Evolutionary conservation across 2,797 vertebrate species (phyloP).

Genomic region (Acropternis orthonyx): DNA sequence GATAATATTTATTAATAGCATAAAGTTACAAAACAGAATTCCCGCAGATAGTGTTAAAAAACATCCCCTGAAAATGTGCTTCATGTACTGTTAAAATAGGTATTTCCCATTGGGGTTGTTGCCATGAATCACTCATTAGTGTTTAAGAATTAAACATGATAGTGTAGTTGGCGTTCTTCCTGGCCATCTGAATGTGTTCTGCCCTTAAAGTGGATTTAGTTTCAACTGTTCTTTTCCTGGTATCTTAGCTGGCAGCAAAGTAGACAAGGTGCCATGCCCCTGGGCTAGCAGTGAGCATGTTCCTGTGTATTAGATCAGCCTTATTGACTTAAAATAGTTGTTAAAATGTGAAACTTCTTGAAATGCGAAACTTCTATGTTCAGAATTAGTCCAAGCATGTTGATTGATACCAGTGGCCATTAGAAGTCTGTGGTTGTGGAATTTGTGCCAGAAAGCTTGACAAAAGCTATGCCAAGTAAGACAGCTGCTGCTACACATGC

Average conservation of each 20-base stretch:
- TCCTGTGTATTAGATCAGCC: constrained; percentile 49
- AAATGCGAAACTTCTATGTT: constrained; percentile 67
- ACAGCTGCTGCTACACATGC: constrained; percentile 41
- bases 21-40: constrained; percentile 3
- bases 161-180: constrained; percentile 14
- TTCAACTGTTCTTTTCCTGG: constrained; percentile 56
- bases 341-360: constrained; percentile 62
- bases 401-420: constrained; percentile 43
- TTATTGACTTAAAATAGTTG: constrained; percentile 62
- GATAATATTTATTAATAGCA: neutral
- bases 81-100: constrained; percentile 4
- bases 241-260: constrained; percentile 40
- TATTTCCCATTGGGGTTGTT: constrained; percentile 51
- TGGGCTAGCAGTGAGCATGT: constrained; percentile 5
- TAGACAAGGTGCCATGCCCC: constrained; percentile 37
- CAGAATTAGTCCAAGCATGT: constrained; percentile 58
- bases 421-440: constrained; percentile 38
- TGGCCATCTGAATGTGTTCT: constrained; percentile 16
- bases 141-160: constrained; percentile 53
- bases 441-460: constrained; percentile 50
- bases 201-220: constrained; percentile 51
- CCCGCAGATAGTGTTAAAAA: neutral
- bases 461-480: constrained; percentile 44
- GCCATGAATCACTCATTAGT: constrained; percentile 29
- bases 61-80: neutral